A percentile compares a stretch with the other conserved stretches of the same genome.
Conservation (phyloP, 2,113 vertebrate species). For the Sinocyclocheilus grahami region DNA sequence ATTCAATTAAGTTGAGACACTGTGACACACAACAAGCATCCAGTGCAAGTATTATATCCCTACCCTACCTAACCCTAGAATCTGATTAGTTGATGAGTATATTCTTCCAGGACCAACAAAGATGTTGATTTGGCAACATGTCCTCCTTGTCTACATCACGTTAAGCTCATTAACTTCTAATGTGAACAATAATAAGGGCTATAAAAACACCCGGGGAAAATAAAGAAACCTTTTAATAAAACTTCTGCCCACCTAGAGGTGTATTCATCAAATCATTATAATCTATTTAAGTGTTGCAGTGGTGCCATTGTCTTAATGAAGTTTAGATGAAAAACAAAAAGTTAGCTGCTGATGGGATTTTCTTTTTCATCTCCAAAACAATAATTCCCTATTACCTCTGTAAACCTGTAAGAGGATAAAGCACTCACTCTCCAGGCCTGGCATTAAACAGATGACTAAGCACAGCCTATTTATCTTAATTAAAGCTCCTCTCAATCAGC, state of each 20-base stretch:
- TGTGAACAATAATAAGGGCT: conserved; percentile 11
- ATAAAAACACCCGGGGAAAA: not conserved
- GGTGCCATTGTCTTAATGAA: conserved; percentile 25
- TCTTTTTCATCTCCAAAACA: conserved; percentile 55
- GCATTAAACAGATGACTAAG: conserved; percentile 71
- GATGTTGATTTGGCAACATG: conserved; percentile 10
- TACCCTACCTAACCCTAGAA: not conserved
- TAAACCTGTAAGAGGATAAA: conserved; percentile 61
- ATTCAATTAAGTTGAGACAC: no score
- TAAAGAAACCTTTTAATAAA: conserved; percentile 6
- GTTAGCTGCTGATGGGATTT: conserved; percentile 19
- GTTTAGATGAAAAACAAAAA: not conserved
- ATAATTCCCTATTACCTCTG: conserved; percentile 69
- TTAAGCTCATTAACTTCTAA: conserved; percentile 15
- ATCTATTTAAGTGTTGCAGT: conserved; percentile 16
- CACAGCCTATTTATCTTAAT: conserved; percentile 78
- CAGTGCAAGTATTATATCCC: no score
- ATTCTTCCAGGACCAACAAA: not conserved
- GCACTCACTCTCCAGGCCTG: conserved; percentile 53
- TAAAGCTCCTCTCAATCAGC: conserved; percentile 76
- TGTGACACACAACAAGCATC: no score
- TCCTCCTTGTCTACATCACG: conserved; percentile 14
- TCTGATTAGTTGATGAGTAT: not conserved
- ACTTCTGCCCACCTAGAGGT: not conserved
- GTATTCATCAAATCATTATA: conserved; percentile 19